These are phyloP conservation scores for Ennomos fuscantarius DNA, from an alignment of 2,888 invertebrate species.

Conservation along the genomic window DNA sequence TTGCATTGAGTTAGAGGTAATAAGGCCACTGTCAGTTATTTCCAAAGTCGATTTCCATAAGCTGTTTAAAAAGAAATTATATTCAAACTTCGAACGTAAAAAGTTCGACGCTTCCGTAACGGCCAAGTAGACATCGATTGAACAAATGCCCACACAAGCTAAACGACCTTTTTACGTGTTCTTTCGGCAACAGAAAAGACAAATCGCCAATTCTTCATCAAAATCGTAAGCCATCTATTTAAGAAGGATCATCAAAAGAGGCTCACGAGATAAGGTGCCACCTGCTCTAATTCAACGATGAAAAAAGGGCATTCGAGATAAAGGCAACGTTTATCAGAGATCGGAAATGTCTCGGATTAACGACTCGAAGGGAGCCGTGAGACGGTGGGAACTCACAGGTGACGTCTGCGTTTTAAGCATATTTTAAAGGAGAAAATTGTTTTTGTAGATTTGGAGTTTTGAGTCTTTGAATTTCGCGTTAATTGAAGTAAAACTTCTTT, in stretches of 20 bases:
- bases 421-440: too few relatives aligned
- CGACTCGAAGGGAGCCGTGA: slow-evolving; percentile 18
- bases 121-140: too few relatives aligned
- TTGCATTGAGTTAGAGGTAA: too few relatives aligned
- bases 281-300: slow-evolving; percentile 15
- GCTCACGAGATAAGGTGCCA: slow-evolving; percentile 6
- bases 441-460: background rate
- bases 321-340: slow-evolving; percentile 31
- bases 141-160: too few relatives aligned
- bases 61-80: too few relatives aligned
- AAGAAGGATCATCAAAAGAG: slow-evolving; percentile 12
- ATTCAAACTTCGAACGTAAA: too few relatives aligned
- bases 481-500: too few relatives aligned
- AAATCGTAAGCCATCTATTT: slow-evolving; percentile 8
- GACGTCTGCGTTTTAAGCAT: background rate
- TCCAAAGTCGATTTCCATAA: too few relatives aligned
- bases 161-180: too few relatives aligned
- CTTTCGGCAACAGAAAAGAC: slow-evolving; percentile 1
- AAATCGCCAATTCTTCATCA: background rate
- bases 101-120: too few relatives aligned
- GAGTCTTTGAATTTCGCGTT: background rate
- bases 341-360: slow-evolving; percentile 39
- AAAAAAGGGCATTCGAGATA: slow-evolving; percentile 18
- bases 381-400: slow-evolving; percentile 16
- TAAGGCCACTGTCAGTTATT: too few relatives aligned